Percentiles rank a stretch among this genome's conserved stretches.
Evolutionary conservation across 2,888 invertebrate genomes (phyloP).

Genomic region (Lutraria lutraria): DNA sequence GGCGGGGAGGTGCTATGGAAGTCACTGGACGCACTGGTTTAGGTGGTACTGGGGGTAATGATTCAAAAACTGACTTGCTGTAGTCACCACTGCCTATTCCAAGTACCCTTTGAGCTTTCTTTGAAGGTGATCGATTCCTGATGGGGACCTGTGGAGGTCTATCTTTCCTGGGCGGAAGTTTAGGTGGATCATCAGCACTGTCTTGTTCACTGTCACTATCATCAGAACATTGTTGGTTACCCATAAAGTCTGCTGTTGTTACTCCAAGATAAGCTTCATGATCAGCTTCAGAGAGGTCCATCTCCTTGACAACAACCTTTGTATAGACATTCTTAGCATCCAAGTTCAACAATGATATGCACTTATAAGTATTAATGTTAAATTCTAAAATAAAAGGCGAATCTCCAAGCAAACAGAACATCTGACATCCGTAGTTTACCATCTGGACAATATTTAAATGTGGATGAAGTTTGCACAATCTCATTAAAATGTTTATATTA

Average conservation of each 20-base stretch:
- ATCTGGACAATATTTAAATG: conserved; percentile 40
- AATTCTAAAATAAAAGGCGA: conserved; percentile 63
- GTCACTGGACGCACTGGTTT: conserved; percentile 1
- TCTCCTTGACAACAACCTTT: conserved; percentile 53
- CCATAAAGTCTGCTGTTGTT: conserved; percentile 7
- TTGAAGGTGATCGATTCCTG: neutral
- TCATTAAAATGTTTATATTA: conserved; percentile 39
- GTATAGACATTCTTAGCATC: conserved; percentile 42
- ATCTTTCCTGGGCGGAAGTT: conserved; percentile 15
- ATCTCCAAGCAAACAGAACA: conserved; percentile 50
- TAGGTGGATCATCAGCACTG: neutral
- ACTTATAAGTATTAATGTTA: conserved; percentile 56
- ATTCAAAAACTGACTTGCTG: neutral
- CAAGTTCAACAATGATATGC: conserved; percentile 58
- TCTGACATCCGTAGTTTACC: conserved; percentile 35
- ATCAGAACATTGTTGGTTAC: neutral
- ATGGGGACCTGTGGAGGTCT: neutral
- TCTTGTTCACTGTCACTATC: conserved; percentile 24
- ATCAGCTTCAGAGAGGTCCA: conserved; percentile 37
- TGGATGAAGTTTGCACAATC: conserved; percentile 39
- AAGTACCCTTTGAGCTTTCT: conserved; percentile 26
- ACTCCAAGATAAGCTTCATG: conserved; percentile 44
- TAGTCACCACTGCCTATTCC: neutral
- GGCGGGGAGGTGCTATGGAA: conserved; percentile 12
- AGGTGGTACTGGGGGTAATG: neutral